phyloP scores from a whole-genome alignment of 2,888 invertebrate genomes.

The Meiosimyza platycephala region DNA sequence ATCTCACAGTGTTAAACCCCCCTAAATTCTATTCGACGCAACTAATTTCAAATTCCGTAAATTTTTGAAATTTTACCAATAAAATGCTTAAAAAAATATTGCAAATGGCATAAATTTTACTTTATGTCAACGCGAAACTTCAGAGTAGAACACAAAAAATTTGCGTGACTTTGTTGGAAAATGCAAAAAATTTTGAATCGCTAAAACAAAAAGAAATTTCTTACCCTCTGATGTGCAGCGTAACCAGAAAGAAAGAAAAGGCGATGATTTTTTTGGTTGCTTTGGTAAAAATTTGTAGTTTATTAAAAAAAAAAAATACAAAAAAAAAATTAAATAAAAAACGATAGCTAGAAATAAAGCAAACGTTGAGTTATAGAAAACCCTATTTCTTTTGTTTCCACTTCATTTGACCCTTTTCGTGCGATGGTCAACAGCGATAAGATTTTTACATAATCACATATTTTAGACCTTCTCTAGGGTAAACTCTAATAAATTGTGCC shows the following conservation, averaged over 20 bases:
- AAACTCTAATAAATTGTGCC: conserved; percentile 23
- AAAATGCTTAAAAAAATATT: conserved; percentile 9
- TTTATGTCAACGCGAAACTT: conserved; percentile 19
- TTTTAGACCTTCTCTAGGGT: conserved; percentile 32
- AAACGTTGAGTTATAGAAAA: not conserved
- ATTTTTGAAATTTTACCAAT: conserved; percentile 10
- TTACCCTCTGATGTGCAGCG: conserved; percentile 5
- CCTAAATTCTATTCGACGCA: not conserved
- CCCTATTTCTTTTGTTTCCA: not conserved
- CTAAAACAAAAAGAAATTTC: not conserved
- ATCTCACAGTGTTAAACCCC: conserved; percentile 2
- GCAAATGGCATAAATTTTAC: conserved; percentile 27
- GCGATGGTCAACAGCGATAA: conserved; percentile 28
- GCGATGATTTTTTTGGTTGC: conserved; percentile 24
- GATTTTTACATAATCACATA: conserved; percentile 30
- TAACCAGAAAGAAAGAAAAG: conserved; percentile 22
- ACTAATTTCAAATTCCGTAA: conserved; percentile 40
- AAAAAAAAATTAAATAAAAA: too few relatives aligned
- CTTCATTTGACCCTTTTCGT: conserved; percentile 23
- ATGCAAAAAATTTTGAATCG: conserved; percentile 10
- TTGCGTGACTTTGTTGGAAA: conserved; percentile 29
- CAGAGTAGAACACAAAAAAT: not conserved
- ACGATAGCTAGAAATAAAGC: too few relatives aligned
- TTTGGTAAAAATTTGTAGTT: not conserved
- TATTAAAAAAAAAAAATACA: too few relatives aligned